phyloP scores from a whole-genome alignment of 2,797 vertebrate genomes.

The Chelonia mydas region DNA sequence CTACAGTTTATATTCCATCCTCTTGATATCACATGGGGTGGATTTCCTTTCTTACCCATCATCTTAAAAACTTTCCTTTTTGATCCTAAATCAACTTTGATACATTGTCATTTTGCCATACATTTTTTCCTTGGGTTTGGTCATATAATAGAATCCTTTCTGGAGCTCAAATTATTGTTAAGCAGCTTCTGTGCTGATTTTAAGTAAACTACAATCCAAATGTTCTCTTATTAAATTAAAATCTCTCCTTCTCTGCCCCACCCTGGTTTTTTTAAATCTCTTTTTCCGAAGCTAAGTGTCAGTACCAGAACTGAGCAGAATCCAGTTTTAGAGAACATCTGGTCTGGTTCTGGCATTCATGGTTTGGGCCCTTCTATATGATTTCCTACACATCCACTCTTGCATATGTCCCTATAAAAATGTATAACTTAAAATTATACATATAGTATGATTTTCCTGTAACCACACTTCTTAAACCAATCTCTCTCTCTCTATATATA shows the following conservation, averaged over 20 bases:
- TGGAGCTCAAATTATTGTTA: background rate
- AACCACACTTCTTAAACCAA: too few species aligned
- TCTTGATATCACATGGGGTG: background rate
- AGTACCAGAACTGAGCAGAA: background rate
- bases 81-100: background rate
- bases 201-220: background rate
- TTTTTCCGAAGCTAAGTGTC: background rate
- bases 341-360: too few species aligned
- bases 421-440: too few species aligned
- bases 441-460: too few species aligned
- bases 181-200: background rate
- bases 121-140: background rate
- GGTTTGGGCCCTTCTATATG: too few species aligned
- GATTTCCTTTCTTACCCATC: background rate
- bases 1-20: background rate
- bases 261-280: background rate
- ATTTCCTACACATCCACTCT: too few species aligned
- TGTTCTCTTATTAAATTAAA: background rate
- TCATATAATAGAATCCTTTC: background rate
- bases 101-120: background rate
- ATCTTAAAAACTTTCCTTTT: background rate
- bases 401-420: too few species aligned
- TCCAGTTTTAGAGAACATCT: too few species aligned
- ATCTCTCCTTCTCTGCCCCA: background rate
- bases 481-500: too few species aligned